Percentiles rank a stretch among this genome's conserved stretches.
Conservation (phyloP, 2,113 vertebrate genomes). For the Orycteropus afer region DNA sequence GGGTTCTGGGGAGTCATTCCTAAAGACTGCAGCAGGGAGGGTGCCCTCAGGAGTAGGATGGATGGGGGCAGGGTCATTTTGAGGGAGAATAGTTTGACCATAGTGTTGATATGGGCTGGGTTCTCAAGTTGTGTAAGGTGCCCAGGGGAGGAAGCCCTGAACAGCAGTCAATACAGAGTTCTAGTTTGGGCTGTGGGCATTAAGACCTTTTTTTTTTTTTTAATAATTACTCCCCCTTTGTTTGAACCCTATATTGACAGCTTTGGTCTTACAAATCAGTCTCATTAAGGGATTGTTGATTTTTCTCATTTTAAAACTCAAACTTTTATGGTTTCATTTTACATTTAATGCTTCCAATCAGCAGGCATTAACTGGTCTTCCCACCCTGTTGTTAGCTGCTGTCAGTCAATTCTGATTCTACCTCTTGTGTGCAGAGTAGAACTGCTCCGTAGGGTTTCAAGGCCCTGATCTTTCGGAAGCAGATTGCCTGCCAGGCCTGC, state of each 20-base stretch:
- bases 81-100: not conserved
- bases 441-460: not conserved
- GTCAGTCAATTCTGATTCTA: not conserved
- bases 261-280: not conserved
- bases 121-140: not conserved
- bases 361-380: not conserved
- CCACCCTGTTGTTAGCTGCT: not conserved
- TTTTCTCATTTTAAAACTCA: constrained; percentile 17
- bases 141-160: not conserved
- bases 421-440: not conserved
- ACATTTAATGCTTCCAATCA: not conserved
- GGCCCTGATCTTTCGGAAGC: not conserved
- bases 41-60: accelerated
- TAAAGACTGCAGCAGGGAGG: not conserved
- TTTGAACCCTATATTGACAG: not conserved
- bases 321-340: not conserved
- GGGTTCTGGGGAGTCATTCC: not conserved
- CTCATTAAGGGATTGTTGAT: not conserved
- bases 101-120: not conserved
- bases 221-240: not conserved
- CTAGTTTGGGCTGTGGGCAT: not conserved
- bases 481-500: not conserved
- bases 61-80: not conserved
- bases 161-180: not conserved
- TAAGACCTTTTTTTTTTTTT: not conserved